phyloP scores from a whole-genome alignment of 2,797 vertebrate species.

The Phataginus tetradactyla region DNA sequence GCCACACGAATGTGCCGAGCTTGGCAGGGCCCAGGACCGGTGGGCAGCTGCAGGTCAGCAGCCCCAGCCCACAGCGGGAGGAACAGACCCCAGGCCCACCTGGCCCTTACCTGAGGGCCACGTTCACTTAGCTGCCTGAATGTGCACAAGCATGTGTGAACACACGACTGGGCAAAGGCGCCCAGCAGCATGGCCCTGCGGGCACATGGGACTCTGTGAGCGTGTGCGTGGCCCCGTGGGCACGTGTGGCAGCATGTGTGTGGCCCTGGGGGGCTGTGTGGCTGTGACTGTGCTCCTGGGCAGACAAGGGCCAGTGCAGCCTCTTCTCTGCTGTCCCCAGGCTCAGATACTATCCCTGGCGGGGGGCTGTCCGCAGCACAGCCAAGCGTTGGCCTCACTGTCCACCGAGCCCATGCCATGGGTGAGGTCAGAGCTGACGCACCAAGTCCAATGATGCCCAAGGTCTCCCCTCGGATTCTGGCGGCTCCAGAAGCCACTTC shows the following conservation, averaged over 20 bases:
- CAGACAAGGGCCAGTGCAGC: too few relatives aligned
- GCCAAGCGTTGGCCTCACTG: neutral
- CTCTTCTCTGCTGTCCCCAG: rapidly evolving
- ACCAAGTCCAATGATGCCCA: slow-evolving; percentile 98
- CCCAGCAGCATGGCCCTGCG: rapidly evolving
- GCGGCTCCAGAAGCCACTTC: slow-evolving; percentile 98
- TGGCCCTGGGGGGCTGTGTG: neutral
- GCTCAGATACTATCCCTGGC: neutral
- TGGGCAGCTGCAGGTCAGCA: too few relatives aligned
- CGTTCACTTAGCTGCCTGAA: rapidly evolving
- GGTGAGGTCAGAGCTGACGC: slow-evolving; percentile 21
- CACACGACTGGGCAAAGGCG: rapidly evolving
- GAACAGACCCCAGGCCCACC: neutral
- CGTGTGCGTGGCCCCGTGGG: neutral
- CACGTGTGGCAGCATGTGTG: neutral
- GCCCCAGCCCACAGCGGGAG: neutral
- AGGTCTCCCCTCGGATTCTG: slow-evolving; percentile 96
- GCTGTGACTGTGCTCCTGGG: neutral
- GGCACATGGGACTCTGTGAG: neutral
- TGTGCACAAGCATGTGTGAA: rapidly evolving
- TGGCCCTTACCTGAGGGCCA: neutral
- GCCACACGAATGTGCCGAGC: too few relatives aligned
- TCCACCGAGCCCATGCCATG: rapidly evolving
- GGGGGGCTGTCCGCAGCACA: rapidly evolving
- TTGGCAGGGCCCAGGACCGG: too few relatives aligned